Evolutionary conservation across 2,888 invertebrate species (phyloP), one percentile per base, ranked within the genome.

Genomic region (Trichopria drosophilae): DNA sequence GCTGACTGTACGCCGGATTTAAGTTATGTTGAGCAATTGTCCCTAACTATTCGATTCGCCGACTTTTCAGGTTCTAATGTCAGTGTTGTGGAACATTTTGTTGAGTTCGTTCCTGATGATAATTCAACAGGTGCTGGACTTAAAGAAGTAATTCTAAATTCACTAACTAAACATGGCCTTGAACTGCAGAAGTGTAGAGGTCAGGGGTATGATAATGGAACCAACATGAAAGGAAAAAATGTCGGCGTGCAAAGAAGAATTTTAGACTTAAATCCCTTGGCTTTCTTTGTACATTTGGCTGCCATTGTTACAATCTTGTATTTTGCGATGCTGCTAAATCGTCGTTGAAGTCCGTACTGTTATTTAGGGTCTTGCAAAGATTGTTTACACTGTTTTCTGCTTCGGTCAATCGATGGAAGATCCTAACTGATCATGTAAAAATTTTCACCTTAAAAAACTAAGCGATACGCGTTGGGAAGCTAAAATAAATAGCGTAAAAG

Each of bases 201-300:
- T 53, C 69, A 69, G 55, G 67, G 66, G 29, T 69, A 71, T 56
- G 68, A 71, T 55, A 71, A 71, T 55, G 67, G 69, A 19, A 63
- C 68, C 7, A 71, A 69, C 41, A 69, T 69, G 64, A 60, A 63
- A 54, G 69, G 65, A 46, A 63, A 66, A 64, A 66, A 67, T 59
- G 59, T 54, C 55, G 66, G 68, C 6, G 66, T 69, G 40, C 67
- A 69, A 65, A 68, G 44, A 48, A 67, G 63, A 63, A 64, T 69
- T 59, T 55, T 65, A 26, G 62, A 69, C 46, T 13, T 45, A 39
- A 53, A 53, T 20, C 51, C 46, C 10, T 51, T 51, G 18, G 53
- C 51, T 42, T 40, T 51, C 22, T 53, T 31, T 49, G 46, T 48
- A 20, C 42, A 42, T 16, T 52, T 37, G 37, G 47, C 15, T 35